Conservation (phyloP, 2,888 invertebrate species). For the Perizoma flavofasciatum region DNA sequence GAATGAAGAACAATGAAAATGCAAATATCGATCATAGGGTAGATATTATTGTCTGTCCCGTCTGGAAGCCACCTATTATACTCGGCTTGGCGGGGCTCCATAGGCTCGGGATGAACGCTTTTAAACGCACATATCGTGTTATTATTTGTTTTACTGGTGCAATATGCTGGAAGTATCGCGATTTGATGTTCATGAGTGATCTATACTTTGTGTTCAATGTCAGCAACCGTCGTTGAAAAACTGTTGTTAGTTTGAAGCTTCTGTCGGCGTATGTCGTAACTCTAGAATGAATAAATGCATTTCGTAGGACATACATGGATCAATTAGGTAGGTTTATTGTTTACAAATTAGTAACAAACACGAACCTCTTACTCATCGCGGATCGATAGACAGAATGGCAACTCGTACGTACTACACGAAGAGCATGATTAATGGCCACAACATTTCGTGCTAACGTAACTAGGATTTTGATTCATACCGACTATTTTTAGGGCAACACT, state of each 20-base stretch:
- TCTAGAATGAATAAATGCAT: not conserved
- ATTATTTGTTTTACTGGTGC: constrained; percentile 45
- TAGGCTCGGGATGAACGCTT: constrained; percentile 37
- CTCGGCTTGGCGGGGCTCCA: constrained; percentile 49
- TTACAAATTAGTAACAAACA: constrained; percentile 50
- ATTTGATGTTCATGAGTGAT: constrained; percentile 24
- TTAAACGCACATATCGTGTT: constrained; percentile 48
- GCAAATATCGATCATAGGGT: constrained; percentile 67
- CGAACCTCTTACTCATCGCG: constrained; percentile 57
- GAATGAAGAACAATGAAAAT: constrained; percentile 64
- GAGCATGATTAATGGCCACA: constrained; percentile 53
- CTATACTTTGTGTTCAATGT: constrained; percentile 21
- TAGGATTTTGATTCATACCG: constrained; percentile 28
- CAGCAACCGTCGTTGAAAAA: constrained; percentile 1
- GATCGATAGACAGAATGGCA: constrained; percentile 54
- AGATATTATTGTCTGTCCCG: constrained; percentile 66
- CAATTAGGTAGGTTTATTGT: not conserved
- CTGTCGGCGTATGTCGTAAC: not conserved
- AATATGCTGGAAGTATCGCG: constrained; percentile 27
- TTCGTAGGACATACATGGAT: too few relatives aligned
- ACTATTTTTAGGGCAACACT: constrained; percentile 26
- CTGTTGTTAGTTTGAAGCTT: constrained; percentile 3
- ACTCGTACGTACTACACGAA: constrained; percentile 38
- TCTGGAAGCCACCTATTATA: constrained; percentile 63
- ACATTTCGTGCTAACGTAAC: constrained; percentile 39